phyloP scores from a whole-genome alignment of 2,888 invertebrate genomes.

The Tortricodes alternella region DNA sequence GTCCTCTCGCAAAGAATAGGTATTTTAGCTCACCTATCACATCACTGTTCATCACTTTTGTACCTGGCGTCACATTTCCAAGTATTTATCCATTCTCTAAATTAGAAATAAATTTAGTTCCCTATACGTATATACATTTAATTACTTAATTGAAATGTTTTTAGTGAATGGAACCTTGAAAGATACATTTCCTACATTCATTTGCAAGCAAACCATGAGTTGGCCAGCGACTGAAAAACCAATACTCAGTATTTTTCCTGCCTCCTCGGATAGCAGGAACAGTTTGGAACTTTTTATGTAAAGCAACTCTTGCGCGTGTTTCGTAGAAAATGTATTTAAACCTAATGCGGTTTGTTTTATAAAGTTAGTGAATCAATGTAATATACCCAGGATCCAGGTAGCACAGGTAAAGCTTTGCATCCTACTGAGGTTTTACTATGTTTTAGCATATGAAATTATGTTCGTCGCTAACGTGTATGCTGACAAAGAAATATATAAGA shows the following conservation, averaged over 20 bases:
- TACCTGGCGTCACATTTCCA: too few species aligned
- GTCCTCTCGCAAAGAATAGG: too few species aligned
- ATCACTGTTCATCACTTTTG: too few species aligned
- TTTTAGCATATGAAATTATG: too few species aligned
- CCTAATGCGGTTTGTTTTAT: too few species aligned
- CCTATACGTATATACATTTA: background rate
- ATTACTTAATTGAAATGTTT: slow-evolving; percentile 20
- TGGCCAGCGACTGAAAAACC: slow-evolving; percentile 9
- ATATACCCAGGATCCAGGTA: too few species aligned
- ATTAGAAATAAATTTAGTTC: background rate
- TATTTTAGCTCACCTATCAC: too few species aligned
- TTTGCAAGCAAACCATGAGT: slow-evolving; percentile 10
- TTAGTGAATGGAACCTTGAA: slow-evolving; percentile 28
- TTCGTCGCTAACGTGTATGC: too few species aligned
- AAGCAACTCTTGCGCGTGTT: background rate
- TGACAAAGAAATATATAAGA: too few species aligned
- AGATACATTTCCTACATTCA: slow-evolving; percentile 27
- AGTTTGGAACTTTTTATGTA: slow-evolving; percentile 1
- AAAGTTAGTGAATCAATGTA: too few species aligned
- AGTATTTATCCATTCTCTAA: background rate
- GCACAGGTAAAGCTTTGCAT: too few species aligned
- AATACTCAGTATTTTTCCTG: slow-evolving; percentile 7
- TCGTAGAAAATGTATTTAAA: background rate
- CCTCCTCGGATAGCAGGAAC: slow-evolving; percentile 9
- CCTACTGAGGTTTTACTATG: too few species aligned